Evolutionary conservation across 2,113 vertebrate species (phyloP).

Genomic region (Trachemys scripta): DNA sequence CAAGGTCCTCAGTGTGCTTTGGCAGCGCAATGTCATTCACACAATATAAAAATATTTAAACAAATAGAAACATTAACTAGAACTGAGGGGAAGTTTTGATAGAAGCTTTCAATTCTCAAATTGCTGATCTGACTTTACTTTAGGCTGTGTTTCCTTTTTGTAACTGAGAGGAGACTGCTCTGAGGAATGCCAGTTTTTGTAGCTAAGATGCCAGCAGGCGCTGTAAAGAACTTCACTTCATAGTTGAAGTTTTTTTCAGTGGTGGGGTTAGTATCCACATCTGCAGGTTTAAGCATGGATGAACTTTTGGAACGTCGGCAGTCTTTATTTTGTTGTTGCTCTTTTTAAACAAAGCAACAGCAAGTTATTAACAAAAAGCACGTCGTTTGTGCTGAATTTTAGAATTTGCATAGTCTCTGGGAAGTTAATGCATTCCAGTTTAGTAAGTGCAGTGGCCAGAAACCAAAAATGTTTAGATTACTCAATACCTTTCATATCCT

Average conservation of each 20-base stretch:
- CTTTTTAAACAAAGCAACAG: background rate
- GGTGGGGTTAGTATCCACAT: background rate
- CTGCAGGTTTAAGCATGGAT: background rate
- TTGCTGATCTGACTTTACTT: conserved; percentile 9
- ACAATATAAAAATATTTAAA: background rate
- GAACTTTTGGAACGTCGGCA: background rate
- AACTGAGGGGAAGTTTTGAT: conserved; percentile 9
- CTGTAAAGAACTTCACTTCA: background rate
- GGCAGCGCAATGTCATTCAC: background rate
- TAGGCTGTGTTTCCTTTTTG: conserved; percentile 35
- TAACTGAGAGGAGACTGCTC: conserved; percentile 10
- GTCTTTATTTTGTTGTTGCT: background rate
- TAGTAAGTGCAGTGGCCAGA: conserved; percentile 71
- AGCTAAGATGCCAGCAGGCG: background rate
- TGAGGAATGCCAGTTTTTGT: conserved; percentile 33
- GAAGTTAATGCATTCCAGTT: conserved; percentile 76
- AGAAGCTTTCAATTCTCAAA: background rate
- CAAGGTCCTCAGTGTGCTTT: rapidly evolving
- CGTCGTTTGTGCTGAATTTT: conserved; percentile 61
- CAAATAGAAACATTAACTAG: background rate
- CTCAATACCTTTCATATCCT: conserved; percentile 84
- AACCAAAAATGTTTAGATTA: conserved; percentile 79
- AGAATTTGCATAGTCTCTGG: conserved; percentile 65
- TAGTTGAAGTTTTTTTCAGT: background rate
- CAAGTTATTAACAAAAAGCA: background rate